Percentiles rank a stretch among this genome's conserved stretches.
phyloP scores from a whole-genome alignment of 2,797 vertebrate genomes.

The Myiotriccus ornatus region DNA sequence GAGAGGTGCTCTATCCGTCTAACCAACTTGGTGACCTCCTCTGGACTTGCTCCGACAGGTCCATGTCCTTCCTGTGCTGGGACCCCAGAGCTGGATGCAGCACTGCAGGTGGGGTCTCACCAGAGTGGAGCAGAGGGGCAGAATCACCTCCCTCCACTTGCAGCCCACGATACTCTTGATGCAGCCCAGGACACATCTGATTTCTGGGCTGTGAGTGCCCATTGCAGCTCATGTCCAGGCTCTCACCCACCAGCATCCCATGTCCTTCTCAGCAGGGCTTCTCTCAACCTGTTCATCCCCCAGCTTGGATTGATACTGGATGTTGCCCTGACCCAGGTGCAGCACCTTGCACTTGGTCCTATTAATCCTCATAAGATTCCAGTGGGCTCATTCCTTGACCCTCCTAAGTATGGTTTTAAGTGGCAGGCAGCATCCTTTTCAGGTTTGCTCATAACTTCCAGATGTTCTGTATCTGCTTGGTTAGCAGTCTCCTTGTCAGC shows the following conservation, averaged over 20 bases:
- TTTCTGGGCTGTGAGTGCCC: not conserved
- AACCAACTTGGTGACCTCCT: too few species aligned
- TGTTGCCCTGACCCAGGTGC: not conserved
- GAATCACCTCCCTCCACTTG: not conserved
- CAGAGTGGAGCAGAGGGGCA: not conserved
- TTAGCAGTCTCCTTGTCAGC: not conserved
- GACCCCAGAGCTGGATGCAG: not conserved
- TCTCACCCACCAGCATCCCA: not conserved
- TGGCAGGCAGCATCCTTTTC: not conserved
- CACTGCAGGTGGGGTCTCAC: not conserved
- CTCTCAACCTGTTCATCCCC: not conserved
- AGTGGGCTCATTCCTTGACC: not conserved
- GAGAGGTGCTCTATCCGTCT: not conserved
- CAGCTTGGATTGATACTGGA: not conserved
- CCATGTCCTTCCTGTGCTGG: not conserved
- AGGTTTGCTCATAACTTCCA: not conserved
- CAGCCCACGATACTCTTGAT: not conserved
- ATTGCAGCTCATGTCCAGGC: not conserved
- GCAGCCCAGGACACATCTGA: not conserved
- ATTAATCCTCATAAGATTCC: too few species aligned
- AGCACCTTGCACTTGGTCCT: not conserved
- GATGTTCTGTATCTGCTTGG: not conserved
- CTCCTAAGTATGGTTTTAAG: not conserved
- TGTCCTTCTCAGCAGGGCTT: not conserved
- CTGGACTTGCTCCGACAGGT: not conserved